These are phyloP conservation scores for Sylvietta virens DNA, from an alignment of 2,113 vertebrate genomes.

Conservation along the genomic window DNA sequence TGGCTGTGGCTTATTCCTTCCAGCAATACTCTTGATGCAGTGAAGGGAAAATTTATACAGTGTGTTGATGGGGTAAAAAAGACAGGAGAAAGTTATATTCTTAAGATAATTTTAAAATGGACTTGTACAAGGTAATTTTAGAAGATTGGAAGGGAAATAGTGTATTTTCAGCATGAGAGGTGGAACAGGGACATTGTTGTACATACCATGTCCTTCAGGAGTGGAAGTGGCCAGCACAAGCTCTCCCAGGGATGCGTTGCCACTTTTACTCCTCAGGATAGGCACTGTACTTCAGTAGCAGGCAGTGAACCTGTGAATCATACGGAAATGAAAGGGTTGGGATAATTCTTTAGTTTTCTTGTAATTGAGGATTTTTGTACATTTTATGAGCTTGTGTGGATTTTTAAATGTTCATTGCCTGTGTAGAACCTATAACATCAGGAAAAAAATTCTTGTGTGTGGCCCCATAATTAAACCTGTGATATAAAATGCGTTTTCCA, in stretches of 20 bases:
- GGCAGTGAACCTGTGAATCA: not conserved
- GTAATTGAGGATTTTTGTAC: fast-evolving
- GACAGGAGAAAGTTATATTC: not conserved
- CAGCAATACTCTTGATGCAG: not conserved
- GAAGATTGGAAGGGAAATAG: not conserved
- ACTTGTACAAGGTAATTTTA: not conserved
- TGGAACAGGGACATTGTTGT: not conserved
- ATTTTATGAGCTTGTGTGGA: not conserved
- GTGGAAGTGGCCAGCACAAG: not conserved
- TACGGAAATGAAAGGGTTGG: not conserved
- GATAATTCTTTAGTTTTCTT: not conserved
- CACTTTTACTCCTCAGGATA: not conserved
- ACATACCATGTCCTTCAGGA: not conserved
- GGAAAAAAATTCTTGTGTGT: not conserved
- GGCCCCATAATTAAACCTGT: not conserved
- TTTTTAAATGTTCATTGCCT: not conserved
- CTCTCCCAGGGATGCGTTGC: not conserved
- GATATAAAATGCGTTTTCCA: not conserved
- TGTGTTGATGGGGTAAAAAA: not conserved
- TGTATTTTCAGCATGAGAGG: not conserved
- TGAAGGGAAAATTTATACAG: not conserved
- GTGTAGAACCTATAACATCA: not conserved
- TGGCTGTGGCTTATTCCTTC: not conserved
- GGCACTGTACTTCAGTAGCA: not conserved
- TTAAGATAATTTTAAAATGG: not conserved